Base-by-base conservation (phyloP, 2,113 vertebrate species). In the Lampris megalopsis region DNA sequence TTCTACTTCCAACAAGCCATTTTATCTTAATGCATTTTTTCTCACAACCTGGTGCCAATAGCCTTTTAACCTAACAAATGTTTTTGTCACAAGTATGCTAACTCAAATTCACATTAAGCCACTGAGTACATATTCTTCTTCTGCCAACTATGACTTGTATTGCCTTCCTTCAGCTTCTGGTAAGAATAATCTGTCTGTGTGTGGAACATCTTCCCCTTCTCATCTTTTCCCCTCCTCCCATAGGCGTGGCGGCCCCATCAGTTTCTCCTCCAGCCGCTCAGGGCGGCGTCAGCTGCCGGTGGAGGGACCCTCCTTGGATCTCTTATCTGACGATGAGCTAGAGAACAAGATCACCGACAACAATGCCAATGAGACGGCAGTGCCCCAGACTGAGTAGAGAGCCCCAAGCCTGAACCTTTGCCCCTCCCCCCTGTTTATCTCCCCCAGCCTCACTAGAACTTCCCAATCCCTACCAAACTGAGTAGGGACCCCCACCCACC, bases 271-370 rank as follows among this genome's bases (percentile, higher is more conserved):
- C 0, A 96, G 96, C 59, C 97, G 97, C n/a, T 95, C 97, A 0
- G 97, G 97, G 36, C 89, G 98, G 36, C 96, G 98, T 43, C 96
- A 94, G 80, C 94, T 99, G 71, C 97, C 97, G 90, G 94, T 97
- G 0, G 97, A 99, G 80, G 98, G 97, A 1, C 96, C 97, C 48
- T 95, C 92, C 10, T 41, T 91, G 79, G 92, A 93, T 67, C 92
- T 91, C 9, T 64, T 97, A 47, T 99, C 98, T 0, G 97, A 99
- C 0, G 97, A 98, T 0, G 98, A 99, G 3, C 94, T 90, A 0
- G 97, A 99, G 82, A 97, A 95, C 91, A 98, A 98, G 86, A 84
- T 80, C 53, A 90, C 90, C 0, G 95, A 96, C 93, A 96, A 95
- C 66, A 97, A 99, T 0, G 91, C 96, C 87, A 98, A 97, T 0